phyloP scores from a whole-genome alignment of 1,140 invertebrate genomes.

The Piezodorus guildinii region DNA sequence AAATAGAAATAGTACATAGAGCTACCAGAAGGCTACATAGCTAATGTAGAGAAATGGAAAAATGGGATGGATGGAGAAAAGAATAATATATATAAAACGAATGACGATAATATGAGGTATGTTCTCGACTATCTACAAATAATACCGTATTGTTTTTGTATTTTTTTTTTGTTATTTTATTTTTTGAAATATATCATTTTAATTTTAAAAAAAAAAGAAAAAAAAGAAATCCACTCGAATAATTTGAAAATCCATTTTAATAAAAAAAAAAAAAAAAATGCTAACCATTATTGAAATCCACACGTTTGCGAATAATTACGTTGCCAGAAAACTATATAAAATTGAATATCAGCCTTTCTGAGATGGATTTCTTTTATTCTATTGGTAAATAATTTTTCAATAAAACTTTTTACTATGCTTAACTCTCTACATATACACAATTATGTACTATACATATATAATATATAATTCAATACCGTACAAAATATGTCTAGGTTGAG shows the following conservation, averaged over 20 bases:
- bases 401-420: constrained; percentile 16
- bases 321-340: background rate
- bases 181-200: too few species aligned
- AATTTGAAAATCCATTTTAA: too few species aligned
- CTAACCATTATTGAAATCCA: too few species aligned
- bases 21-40: background rate
- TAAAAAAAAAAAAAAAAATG: too few species aligned
- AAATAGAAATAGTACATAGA: constrained; percentile 5
- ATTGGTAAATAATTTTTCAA: constrained; percentile 16
- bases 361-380: constrained; percentile 5
- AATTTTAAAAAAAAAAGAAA: too few species aligned
- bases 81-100: constrained; percentile 15
- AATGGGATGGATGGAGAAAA: constrained; percentile 1
- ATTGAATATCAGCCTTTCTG: background rate
- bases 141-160: constrained; percentile 1
- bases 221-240: too few species aligned
- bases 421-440: constrained; percentile 24
- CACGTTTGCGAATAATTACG: background rate
- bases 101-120: constrained; percentile 19
- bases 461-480: constrained; percentile 24
- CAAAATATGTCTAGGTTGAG: constrained; percentile 23
- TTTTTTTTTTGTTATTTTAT: background rate
- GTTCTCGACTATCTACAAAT: constrained; percentile 20
- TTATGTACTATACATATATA: constrained; percentile 23
- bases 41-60: background rate